Base-by-base conservation (phyloP, 2,113 vertebrate genomes). In the Leptodactylus fuscus region DNA sequence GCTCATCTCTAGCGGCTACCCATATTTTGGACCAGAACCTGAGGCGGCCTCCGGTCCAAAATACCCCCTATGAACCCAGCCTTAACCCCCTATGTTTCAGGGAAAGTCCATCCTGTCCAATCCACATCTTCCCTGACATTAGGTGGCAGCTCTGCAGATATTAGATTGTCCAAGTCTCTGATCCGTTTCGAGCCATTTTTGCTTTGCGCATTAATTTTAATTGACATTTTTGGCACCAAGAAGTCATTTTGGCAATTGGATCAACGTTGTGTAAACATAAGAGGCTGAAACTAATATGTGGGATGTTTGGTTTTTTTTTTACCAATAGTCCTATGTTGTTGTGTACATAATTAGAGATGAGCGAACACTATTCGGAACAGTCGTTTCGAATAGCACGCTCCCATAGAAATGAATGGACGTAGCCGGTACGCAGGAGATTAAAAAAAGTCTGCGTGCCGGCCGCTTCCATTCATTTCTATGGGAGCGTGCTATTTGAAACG, bases 211-310 rank as follows among this genome's bases (percentile, higher is more conserved):
- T 67, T 62, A 2, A 69, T 36, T 22, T 4, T 38, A 9, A 36
- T 69, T 69, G 32, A 69, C 34, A 69, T 69, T 34, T 69, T 69
- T 69, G 65, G 65, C 65, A 69, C 65, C 65, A 69, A 18, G 18
- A 69, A 69, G 20, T 38, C 2, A 22, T 69, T 38, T 69, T 69
- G 65, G 65, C 65, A 67, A 34, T 8, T 20, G 32, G 62, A 24
- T 32, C 15, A 4, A 20, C 0, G 3, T 22, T 38, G 22, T 38
- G 32, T 22, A 44, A 44, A 44, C 34, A 38, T 16, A 38, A 67
- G 11, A 16, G 15, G 60, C 60, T 20, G 29, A 34, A 67, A 65
- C 29, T 16, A 1, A 34, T 67, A 67, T 29, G 27, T 32, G 13
- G 13, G 6, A 32, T 65, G 60, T 32, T 3, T 65, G 13, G 11